These are phyloP conservation scores for Barnardius zonarius DNA, from an alignment of 2,113 vertebrate species.

Conservation along the genomic window DNA sequence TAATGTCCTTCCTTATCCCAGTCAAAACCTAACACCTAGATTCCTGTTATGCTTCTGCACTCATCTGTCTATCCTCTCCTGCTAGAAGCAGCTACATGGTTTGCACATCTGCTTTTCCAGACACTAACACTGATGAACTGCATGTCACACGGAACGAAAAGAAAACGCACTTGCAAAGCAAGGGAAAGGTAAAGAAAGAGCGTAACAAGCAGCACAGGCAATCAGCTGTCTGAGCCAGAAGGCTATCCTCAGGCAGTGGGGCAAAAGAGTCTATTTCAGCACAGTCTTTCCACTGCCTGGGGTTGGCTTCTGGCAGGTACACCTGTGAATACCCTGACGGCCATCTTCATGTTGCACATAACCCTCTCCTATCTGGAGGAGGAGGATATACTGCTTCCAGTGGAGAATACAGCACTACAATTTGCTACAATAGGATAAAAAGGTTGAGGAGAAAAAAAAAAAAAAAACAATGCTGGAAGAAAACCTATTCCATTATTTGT, in stretches of 20 bases:
- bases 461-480: not conserved
- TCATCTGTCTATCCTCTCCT: not conserved
- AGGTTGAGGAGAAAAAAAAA: not conserved
- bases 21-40: not conserved
- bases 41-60: not conserved
- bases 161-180: not conserved
- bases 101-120: not conserved
- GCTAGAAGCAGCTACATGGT: not conserved
- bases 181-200: not conserved
- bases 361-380: not conserved
- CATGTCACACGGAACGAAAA: not conserved
- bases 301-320: not conserved
- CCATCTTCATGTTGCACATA: not conserved
- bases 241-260: not conserved
- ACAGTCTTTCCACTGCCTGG: not conserved
- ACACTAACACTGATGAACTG: not conserved
- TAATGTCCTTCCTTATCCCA: not conserved
- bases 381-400: not conserved
- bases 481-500: not conserved
- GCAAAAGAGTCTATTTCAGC: not conserved
- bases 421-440: not conserved
- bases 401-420: not conserved
- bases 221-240: not conserved
- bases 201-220: not conserved
- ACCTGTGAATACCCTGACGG: not conserved